Base-by-base conservation (phyloP, 2,888 invertebrate genomes). In the Cheilosia urbana region DNA sequence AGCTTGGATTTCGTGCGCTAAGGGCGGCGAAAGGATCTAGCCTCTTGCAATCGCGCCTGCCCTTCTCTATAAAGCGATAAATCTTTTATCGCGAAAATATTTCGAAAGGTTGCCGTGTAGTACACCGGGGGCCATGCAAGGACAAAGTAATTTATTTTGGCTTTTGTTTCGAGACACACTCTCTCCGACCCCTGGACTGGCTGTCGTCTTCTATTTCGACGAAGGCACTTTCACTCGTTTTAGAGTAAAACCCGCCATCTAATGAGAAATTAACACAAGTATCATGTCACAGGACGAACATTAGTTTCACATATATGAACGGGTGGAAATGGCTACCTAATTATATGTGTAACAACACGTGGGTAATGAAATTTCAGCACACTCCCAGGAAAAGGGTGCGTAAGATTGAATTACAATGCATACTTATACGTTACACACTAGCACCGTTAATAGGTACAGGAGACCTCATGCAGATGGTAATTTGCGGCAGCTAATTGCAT, bases 191-290 rank as follows among this genome's bases (percentile, higher is more conserved):
- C 7, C 42, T 27, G 11, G 21, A 45, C 15, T 19, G 27, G 19
- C 17, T 17, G 47, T 53, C 40, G 45, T 66, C 15, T 51, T 51
- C 51, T 51, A 51, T 27, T 73, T 53, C 47, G 9, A 45, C 55
- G 2, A 55, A 34, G 55, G 24, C 53, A 62, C 42, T 62, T 76
- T 81, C 69, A 58, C 40, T 63, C 17, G 24, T 66, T 60, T 77
- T 7, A 4, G 30, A 9, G 9, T 45, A 82, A 37, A 84, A 45
- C 49, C 69, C n/a, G 47, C 34, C 75, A 82, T 84, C 82, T 88
- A 88, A 88, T 88, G 87, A 83, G 87, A 88, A 87, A 87, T 88
- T 88, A 88, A 88, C 87, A 87, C 85, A 87, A 71, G 82, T 62
- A 66, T 66, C 82, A 45, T 72, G 77, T 72, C 82, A 77, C 82